Evolutionary conservation across 2,888 invertebrate species (phyloP).

Genomic region (Dioctria rufipes): DNA sequence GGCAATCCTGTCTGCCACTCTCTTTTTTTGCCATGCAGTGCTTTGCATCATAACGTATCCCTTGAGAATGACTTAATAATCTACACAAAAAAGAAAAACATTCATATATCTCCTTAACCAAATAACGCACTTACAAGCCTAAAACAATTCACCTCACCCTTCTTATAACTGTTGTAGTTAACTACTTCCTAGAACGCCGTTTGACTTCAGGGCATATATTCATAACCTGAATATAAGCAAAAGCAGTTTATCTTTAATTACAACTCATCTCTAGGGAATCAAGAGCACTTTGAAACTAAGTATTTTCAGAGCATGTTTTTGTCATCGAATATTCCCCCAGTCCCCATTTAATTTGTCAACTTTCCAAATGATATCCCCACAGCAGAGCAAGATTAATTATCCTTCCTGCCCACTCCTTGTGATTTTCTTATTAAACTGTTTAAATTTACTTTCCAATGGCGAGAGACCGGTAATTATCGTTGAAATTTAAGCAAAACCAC

Average conservation of each 20-base stretch:
- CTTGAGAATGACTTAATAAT: too few species aligned
- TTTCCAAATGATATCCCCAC: conserved; percentile 47
- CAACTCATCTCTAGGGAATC: conserved; percentile 33
- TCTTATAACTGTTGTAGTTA: neutral
- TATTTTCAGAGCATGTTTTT: conserved; percentile 50
- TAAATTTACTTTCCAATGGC: conserved; percentile 43
- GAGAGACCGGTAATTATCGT: conserved; percentile 42
- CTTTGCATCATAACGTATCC: too few species aligned
- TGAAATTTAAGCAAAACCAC: conserved; percentile 44
- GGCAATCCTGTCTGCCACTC: too few species aligned
- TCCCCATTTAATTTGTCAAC: conserved; percentile 53
- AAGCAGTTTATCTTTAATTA: conserved; percentile 50
- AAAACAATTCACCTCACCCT: neutral
- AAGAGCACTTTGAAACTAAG: conserved; percentile 26
- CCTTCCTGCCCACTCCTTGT: conserved; percentile 38
- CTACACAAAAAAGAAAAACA: too few species aligned
- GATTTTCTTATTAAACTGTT: conserved; percentile 52
- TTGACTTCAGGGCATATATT: conserved; percentile 48
- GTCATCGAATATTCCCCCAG: conserved; percentile 50
- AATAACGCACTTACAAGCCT: neutral
- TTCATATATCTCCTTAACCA: too few species aligned
- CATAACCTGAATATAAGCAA: conserved; percentile 12
- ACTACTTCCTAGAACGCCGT: conserved; percentile 24
- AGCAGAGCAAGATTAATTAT: conserved; percentile 49
- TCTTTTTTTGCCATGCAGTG: too few species aligned